These are phyloP conservation scores for Sclerodermus sp. DNA, from an alignment of 2,888 invertebrate genomes.

Conservation along the genomic window DNA sequence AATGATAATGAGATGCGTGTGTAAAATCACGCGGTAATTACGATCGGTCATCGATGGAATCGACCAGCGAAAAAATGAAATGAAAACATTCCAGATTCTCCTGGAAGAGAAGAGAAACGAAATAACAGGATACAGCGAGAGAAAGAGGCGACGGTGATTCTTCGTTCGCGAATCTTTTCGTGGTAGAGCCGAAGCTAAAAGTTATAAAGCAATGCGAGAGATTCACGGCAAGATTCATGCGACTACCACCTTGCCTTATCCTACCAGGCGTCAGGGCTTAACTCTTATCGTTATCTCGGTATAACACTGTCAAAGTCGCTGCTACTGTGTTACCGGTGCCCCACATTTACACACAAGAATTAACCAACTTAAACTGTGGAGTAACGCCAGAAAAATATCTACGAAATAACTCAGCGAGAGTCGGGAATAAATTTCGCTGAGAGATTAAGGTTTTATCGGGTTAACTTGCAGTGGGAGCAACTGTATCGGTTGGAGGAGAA, in stretches of 20 bases:
- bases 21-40: neutral
- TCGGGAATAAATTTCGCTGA: too few species aligned
- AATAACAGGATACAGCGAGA: too few species aligned
- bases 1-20: neutral
- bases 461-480: too few species aligned
- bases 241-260: constrained; percentile 14
- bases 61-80: neutral
- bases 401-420: too few species aligned
- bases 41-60: neutral
- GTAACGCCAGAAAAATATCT: too few species aligned
- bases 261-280: constrained; percentile 33
- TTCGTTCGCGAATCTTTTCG: too few species aligned
- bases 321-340: constrained; percentile 49
- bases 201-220: neutral
- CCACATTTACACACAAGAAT: constrained; percentile 24
- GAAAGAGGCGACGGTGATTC: too few species aligned
- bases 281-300: constrained; percentile 50
- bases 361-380: too few species aligned
- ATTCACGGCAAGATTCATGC: neutral
- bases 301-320: constrained; percentile 33
- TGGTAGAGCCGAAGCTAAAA: too few species aligned
- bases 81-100: too few species aligned
- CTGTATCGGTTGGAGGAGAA: too few species aligned
- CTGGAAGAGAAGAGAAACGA: neutral
- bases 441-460: too few species aligned